Base-by-base conservation (phyloP, 2,113 vertebrate species). In the Dicaeum eximium region DNA sequence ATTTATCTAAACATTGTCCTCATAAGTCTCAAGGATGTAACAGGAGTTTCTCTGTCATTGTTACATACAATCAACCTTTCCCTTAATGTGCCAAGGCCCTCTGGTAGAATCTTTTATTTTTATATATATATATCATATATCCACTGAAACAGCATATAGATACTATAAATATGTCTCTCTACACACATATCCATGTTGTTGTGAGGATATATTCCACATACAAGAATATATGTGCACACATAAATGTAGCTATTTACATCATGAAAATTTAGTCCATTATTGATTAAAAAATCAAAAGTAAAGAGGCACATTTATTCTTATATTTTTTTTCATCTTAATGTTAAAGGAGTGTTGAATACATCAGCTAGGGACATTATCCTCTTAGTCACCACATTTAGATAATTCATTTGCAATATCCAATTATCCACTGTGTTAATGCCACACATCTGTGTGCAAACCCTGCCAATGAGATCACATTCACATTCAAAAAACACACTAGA, bases 361-460 rank as follows among this genome's bases (percentile, higher is more conserved):
- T 78, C 69, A 92, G 51, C 86, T 94, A 77, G 83, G 74, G 86
- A 90, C 66, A 79, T 95, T 90, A 95, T 95, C 83, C 92, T 86
- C 89, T 95, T 96, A 96, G 94, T 91, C 86, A 75, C 78, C 85
- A 81, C 90, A 84, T 92, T 96, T 93, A 78, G 93, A 45, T 94
- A 97, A 97, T 94, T 95, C 96, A 93, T 93, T 96, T 95, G 94
- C 90, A 95, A 93, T 97, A 97, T 95, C 94, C 94, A 97, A 92
- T 97, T 97, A 96, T 91, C 90, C 92, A 91, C 92, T 96, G 57
- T 96, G 96, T 92, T 97, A 95, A 96, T 96, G 84, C 91, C 95
- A 93, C 96, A 96, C 96, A 96, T 97, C 96, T 97, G 93, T 96
- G 90, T 70, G 84, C 78, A 96, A 95, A 91, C 88, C 71, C 53